phyloP scores from a whole-genome alignment of 2,888 invertebrate genomes.

The Dione vanillae region DNA sequence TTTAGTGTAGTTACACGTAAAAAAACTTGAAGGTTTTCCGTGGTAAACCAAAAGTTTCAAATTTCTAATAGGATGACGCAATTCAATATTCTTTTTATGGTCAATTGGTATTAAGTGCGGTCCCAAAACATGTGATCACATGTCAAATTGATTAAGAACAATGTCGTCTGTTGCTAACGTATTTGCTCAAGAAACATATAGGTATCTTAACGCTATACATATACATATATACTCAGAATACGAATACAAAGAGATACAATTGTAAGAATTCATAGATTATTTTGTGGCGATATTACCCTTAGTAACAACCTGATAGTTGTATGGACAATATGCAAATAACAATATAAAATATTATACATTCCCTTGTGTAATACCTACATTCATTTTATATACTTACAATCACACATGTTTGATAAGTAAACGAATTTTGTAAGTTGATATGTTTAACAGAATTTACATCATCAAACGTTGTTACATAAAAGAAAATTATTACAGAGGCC shows the following conservation, averaged over 20 bases:
- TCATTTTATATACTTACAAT: too few relatives aligned
- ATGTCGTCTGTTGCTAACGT: not conserved
- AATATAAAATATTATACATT: too few relatives aligned
- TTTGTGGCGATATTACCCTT: not conserved
- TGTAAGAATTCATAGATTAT: not conserved
- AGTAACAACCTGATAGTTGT: not conserved
- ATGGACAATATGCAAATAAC: too few relatives aligned
- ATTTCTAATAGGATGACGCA: constrained; percentile 30
- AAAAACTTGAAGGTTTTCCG: constrained; percentile 27
- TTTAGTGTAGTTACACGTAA: not conserved
- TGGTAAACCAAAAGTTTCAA: constrained; percentile 26
- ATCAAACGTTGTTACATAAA: not conserved
- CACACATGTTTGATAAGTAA: not conserved
- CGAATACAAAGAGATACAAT: not conserved
- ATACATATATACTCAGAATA: too few relatives aligned
- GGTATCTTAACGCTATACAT: too few relatives aligned
- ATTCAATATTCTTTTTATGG: constrained; percentile 17
- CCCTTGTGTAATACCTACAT: too few relatives aligned
- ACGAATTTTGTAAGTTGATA: not conserved
- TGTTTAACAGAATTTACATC: not conserved
- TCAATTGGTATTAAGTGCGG: constrained; percentile 21
- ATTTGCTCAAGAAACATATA: too few relatives aligned
- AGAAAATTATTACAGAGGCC: not conserved
- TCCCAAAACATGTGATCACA: constrained; percentile 5
- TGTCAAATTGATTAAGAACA: constrained; percentile 19